phyloP scores from a whole-genome alignment of 2,888 invertebrate species.

The Drosophila mercatorum region DNA sequence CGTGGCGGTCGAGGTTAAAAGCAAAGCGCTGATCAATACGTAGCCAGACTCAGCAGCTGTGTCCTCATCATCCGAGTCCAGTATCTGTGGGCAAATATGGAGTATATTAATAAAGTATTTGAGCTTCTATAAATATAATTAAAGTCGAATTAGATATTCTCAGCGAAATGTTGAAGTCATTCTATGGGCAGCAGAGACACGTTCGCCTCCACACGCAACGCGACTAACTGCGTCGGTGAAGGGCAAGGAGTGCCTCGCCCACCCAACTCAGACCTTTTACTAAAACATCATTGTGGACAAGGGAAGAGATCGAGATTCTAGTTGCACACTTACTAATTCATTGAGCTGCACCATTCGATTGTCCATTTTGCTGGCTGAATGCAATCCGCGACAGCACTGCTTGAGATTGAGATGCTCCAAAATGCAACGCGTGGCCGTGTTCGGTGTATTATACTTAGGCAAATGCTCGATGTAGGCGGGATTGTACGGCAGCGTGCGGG shows the following conservation, averaged over 20 bases:
- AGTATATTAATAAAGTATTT: not conserved
- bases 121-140: not conserved
- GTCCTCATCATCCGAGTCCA: constrained; percentile 71
- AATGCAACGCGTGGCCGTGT: constrained; percentile 67
- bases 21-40: constrained; percentile 26
- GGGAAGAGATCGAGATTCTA: not conserved
- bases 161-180: constrained; percentile 69
- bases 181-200: constrained; percentile 35
- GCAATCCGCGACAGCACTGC: constrained; percentile 53
- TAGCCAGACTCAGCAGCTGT: constrained; percentile 18
- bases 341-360: constrained; percentile 45
- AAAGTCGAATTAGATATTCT: constrained; percentile 1
- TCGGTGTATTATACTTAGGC: constrained; percentile 55
- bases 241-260: constrained; percentile 14
- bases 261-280: constrained; percentile 80
- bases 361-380: constrained; percentile 60
- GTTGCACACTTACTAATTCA: constrained; percentile 59
- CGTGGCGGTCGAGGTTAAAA: constrained; percentile 13
- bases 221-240: constrained; percentile 74
- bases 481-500: constrained; percentile 57
- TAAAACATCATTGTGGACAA: constrained; percentile 65
- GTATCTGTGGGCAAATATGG: constrained; percentile 34
- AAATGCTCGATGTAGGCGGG: constrained; percentile 59
- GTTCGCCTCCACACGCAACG: constrained; percentile 33
- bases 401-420: constrained; percentile 60